phyloP scores from a whole-genome alignment of 2,888 invertebrate genomes.

The Palloptera scutellata region DNA sequence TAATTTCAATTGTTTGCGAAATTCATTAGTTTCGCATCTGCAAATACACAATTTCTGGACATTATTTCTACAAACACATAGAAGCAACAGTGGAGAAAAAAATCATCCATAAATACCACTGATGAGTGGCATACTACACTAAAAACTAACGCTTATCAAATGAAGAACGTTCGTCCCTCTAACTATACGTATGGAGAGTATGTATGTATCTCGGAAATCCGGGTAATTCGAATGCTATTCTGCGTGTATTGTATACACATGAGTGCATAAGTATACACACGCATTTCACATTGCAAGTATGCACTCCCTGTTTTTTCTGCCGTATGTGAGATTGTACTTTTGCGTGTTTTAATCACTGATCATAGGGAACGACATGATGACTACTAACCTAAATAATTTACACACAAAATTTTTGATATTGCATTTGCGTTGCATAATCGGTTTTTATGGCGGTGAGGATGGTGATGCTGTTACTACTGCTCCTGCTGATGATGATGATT shows the following conservation, averaged over 20 bases:
- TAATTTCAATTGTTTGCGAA: conserved; percentile 33
- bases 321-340: conserved; percentile 17
- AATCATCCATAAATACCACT: background rate
- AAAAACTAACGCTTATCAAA: too few species aligned
- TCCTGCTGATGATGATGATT: too few species aligned
- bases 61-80: conserved; percentile 2
- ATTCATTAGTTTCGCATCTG: conserved; percentile 32
- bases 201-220: conserved; percentile 28
- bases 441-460: too few species aligned
- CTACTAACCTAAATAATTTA: too few species aligned
- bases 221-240: conserved; percentile 32
- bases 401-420: too few species aligned
- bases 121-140: too few species aligned
- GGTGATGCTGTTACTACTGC: too few species aligned
- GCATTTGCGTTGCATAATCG: too few species aligned
- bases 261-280: background rate
- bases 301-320: conserved; percentile 3
- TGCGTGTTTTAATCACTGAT: conserved; percentile 18
- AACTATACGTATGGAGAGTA: background rate
- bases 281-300: background rate
- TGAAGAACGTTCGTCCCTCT: background rate
- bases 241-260: background rate
- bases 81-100: background rate
- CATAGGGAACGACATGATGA: too few species aligned
- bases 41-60: conserved; percentile 19